phyloP scores from a whole-genome alignment of 2,888 invertebrate species.

The Drepanosiphum platanoidis region DNA sequence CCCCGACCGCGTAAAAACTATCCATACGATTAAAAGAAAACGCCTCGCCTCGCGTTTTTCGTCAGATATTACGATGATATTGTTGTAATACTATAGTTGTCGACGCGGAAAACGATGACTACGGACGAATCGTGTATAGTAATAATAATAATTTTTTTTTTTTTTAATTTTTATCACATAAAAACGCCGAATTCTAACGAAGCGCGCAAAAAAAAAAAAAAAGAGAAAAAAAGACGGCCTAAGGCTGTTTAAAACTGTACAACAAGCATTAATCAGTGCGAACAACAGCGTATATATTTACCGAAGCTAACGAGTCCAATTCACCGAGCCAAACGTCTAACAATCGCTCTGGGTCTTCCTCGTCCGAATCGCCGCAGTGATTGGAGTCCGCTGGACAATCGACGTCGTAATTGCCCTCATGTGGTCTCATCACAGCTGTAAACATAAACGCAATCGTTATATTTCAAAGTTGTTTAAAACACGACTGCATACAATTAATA shows the following conservation, averaged over 20 bases:
- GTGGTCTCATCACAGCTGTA: conserved; percentile 60
- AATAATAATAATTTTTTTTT: too few species aligned
- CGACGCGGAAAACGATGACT: conserved; percentile 15
- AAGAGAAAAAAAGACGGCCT: not conserved
- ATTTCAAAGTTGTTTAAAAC: not conserved
- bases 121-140: not conserved
- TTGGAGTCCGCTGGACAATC: conserved; percentile 57
- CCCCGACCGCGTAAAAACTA: not conserved
- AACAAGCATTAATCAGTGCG: conserved; percentile 29
- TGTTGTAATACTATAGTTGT: conserved; percentile 30
- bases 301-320: conserved; percentile 79
- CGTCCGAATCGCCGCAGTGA: conserved; percentile 54
- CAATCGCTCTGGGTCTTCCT: conserved; percentile 76
- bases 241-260: not conserved
- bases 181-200: not conserved
- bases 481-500: not conserved
- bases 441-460: conserved; percentile 11
- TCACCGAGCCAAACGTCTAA: conserved; percentile 84
- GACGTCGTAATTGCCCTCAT: conserved; percentile 60
- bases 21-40: conserved; percentile 26
- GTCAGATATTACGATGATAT: not conserved
- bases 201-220: not conserved
- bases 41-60: not conserved
- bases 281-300: conserved; percentile 69
- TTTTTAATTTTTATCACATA: not conserved